A percentile compares a stretch with the other conserved stretches of the same genome.
Evolutionary conservation across 2,797 vertebrate species (phyloP).

Genomic region (Glossophaga mutica): DNA sequence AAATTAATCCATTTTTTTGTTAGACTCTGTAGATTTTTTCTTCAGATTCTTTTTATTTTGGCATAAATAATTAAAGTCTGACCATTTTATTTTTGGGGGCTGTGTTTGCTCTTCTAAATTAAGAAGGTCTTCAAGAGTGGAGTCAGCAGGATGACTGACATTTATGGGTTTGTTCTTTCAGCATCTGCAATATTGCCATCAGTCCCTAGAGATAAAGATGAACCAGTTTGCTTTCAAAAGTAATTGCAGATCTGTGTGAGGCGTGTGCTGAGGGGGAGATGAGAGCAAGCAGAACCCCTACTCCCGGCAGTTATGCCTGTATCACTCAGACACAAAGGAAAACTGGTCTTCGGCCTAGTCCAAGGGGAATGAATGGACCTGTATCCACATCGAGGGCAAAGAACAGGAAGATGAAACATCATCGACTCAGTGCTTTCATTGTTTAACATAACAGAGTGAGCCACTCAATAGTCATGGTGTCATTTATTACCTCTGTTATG

Average conservation of each 20-base stretch:
- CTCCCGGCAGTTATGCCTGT: not conserved
- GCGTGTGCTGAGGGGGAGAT: not conserved
- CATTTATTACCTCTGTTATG: not conserved
- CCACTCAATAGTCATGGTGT: not conserved
- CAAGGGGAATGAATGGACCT: not conserved
- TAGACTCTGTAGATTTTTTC: slow-evolving; percentile 6
- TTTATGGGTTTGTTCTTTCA: slow-evolving; percentile 55
- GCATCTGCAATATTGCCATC: slow-evolving; percentile 57
- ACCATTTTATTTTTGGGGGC: slow-evolving; percentile 36
- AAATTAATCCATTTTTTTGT: not conserved
- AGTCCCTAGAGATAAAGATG: slow-evolving; percentile 63
- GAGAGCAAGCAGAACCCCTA: not conserved
- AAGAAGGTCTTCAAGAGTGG: slow-evolving; percentile 45
- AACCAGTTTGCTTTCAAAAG: slow-evolving; percentile 49
- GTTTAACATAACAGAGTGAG: not conserved
- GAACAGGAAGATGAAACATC: not conserved
- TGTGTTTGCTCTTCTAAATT: slow-evolving; percentile 59
- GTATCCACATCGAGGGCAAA: not conserved
- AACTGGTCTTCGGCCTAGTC: not conserved
- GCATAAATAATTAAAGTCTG: slow-evolving; percentile 41
- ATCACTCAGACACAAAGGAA: not conserved
- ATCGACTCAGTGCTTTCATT: not conserved
- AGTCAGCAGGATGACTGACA: slow-evolving; percentile 36
- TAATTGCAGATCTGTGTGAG: slow-evolving; percentile 40
- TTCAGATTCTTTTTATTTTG: not conserved